Conservation (phyloP, 2,888 invertebrate genomes). For the Mesoligia furuncula region DNA sequence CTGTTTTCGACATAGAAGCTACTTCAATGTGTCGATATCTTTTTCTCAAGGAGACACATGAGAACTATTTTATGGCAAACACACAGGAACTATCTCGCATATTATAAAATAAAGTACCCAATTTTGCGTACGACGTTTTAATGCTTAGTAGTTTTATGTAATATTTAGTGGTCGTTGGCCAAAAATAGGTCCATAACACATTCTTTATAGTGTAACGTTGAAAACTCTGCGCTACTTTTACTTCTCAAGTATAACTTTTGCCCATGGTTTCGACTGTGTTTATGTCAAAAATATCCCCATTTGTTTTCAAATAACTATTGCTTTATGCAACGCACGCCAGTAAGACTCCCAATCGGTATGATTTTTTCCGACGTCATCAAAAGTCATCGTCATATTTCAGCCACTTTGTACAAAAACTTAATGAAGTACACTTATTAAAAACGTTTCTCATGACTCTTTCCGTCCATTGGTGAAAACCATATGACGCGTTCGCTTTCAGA, state of each 20-base stretch:
- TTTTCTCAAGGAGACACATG: neutral
- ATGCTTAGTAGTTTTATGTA: neutral
- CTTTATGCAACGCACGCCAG: too few species aligned
- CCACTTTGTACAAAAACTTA: too few species aligned
- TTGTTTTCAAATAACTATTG: too few species aligned
- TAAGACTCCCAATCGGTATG: too few species aligned
- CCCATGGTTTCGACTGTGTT: too few species aligned
- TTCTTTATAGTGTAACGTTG: neutral
- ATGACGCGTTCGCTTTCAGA: too few species aligned
- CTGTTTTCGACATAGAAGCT: neutral
- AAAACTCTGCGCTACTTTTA: neutral
- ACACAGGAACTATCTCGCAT: constrained; percentile 1
- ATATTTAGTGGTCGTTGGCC: neutral
- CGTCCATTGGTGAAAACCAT: too few species aligned
- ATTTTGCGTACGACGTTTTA: constrained; percentile 1
- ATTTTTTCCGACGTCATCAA: too few species aligned
- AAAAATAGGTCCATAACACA: neutral
- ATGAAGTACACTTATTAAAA: too few species aligned
- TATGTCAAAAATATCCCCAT: too few species aligned
- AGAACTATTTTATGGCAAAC: constrained; percentile 24
- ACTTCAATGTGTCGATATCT: neutral
- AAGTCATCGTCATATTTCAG: too few species aligned
- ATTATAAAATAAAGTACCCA: constrained; percentile 12
- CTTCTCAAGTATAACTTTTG: neutral
- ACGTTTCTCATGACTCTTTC: too few species aligned